Base-by-base conservation (phyloP, 2,888 invertebrate genomes). In the Macrosoma leucophasiata region DNA sequence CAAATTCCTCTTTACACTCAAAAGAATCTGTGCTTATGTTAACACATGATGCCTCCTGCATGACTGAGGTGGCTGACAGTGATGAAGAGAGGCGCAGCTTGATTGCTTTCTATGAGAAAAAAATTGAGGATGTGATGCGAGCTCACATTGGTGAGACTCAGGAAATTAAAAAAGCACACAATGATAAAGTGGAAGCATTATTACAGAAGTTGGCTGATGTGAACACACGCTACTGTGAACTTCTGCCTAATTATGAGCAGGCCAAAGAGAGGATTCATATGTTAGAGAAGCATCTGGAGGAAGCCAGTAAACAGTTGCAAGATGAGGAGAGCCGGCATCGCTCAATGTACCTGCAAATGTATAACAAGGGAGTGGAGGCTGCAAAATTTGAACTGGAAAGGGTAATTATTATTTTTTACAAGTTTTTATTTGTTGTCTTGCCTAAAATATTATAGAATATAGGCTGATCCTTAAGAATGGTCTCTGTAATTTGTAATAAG, bases 331-430 rank as follows among this genome's bases (percentile, higher is more conserved):
- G 86, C 49, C 88, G 89, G 47, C 91, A 93, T 55, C 90, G 90
- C 55, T 87, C 91, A 55, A 88, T 90, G 79, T 93, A 93, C 73
- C 82, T 93, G 62, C 90, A 93, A 70, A 92, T 93, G 92, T 93
- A 91, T 72, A 89, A 90, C 56, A 91, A 94, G 75, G 93, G 92
- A 15, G 90, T 92, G 56, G 91, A 92, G 62, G 91, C 92, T n/a
- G 92, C 91, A 29, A 88, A 88, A 56, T 86, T 90, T 65, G 89
- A 91, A 58, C 85, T 88, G 52, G 90, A 90, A 58, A 89, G 90
- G 87, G 92, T 91, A 75, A 55, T 23, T 39, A 26, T 42, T 35
- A 28, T 20, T 29, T 33, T n/a, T n/a, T n/a, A n/a, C 9, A 11
- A 17, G 5, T 13, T 39, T 41, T 24, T 23, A 26, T 21, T 29